phyloP scores from a whole-genome alignment of 2,888 invertebrate species.

The Drosophila fulvimacula region DNA sequence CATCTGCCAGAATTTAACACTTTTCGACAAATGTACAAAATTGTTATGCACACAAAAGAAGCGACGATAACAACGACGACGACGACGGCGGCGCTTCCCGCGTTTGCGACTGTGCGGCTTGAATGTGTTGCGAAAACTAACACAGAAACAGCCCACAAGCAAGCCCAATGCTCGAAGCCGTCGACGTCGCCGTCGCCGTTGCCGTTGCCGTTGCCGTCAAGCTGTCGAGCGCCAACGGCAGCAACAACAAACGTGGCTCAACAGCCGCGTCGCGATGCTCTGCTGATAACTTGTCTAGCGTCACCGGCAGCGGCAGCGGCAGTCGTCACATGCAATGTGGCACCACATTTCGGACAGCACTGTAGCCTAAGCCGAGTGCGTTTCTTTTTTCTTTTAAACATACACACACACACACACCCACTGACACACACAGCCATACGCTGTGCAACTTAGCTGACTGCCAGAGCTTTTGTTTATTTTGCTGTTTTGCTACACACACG shows the following conservation, averaged over 20 bases:
- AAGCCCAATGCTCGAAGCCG: conserved; percentile 52
- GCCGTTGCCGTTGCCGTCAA: conserved; percentile 36
- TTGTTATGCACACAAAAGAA: conserved; percentile 42
- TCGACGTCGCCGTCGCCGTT: conserved; percentile 33
- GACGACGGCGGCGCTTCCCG: conserved; percentile 6
- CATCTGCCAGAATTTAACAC: conserved; percentile 30
- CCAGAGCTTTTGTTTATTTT: conserved; percentile 28
- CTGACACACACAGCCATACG: not conserved
- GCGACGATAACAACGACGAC: conserved; percentile 18
- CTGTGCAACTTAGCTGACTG: not conserved
- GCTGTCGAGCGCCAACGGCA: conserved; percentile 28
- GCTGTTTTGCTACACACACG: conserved; percentile 2
- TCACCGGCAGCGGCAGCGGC: conserved; percentile 16
- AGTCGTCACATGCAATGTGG: conserved; percentile 19
- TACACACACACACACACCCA: not conserved
- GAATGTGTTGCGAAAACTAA: conserved; percentile 77
- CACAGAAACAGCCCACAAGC: conserved; percentile 62
- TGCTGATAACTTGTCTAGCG: conserved; percentile 44
- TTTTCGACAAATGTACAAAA: conserved; percentile 2
- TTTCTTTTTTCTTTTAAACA: conserved; percentile 23
- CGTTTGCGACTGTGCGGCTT: conserved; percentile 70
- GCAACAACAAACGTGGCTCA: conserved; percentile 62
- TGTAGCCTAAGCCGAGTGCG: conserved; percentile 41
- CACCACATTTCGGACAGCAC: conserved; percentile 38
- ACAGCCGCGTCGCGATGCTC: conserved; percentile 35